Percentiles rank a stretch among this genome's conserved stretches.
Conservation (phyloP, 2,113 vertebrate species). For the Silurus glanis region DNA sequence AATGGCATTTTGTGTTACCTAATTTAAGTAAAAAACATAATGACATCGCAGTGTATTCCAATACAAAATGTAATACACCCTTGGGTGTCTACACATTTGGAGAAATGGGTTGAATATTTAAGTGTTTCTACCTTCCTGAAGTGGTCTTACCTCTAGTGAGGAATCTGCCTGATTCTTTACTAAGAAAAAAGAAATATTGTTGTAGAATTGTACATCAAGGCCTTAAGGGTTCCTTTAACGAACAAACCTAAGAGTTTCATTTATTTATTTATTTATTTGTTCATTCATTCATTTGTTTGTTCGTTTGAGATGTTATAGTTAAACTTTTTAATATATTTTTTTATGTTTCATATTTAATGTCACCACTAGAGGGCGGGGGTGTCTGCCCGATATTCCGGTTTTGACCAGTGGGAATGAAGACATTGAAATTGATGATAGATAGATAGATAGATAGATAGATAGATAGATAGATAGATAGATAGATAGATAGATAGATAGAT, state of each 20-base stretch:
- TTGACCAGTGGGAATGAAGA: neutral
- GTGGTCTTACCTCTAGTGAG: neutral
- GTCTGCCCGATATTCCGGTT: neutral
- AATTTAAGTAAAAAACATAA: neutral
- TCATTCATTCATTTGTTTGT: neutral
- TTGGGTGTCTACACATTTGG: neutral
- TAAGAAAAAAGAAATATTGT: neutral
- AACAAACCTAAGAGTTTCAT: neutral
- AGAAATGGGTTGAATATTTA: neutral
- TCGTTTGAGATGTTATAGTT: neutral
- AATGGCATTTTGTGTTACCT: neutral
- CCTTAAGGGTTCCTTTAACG: neutral
- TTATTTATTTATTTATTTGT: neutral
- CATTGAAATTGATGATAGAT: no score
- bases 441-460: no score
- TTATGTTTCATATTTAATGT: neutral
- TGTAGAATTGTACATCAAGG: neutral
- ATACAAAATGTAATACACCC: neutral
- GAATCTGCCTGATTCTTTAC: neutral
- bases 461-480: no score
- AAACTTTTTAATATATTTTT: no score
- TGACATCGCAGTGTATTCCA: neutral
- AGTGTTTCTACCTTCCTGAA: neutral
- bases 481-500: no score
- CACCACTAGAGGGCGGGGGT: conserved; percentile 19